Evolutionary conservation across 1,140 invertebrate genomes (phyloP), one percentile per base, ranked within the genome.

Genomic region (Apolygus lucorum): DNA sequence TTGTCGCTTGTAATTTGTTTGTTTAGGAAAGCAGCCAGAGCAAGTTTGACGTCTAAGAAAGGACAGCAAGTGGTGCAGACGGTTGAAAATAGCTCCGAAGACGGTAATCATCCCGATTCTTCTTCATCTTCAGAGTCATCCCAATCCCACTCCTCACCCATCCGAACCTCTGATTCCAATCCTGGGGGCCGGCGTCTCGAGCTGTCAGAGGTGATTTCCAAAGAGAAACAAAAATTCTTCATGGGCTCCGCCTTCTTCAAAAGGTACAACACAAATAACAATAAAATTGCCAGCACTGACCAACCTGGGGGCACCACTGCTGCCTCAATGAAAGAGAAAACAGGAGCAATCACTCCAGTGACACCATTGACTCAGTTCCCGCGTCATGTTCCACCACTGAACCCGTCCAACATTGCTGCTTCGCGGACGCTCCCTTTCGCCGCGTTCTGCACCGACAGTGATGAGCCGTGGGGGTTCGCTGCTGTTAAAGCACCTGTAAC

Each of bases 151-250:
- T 76, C 77, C 78, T 78, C 76, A 77, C 75, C 75, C 70, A 77
- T 78, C 76, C 76, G 77, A 76, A 78, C 79, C 77, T 76, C 78
- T 76, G 76, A 75, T 74, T 73, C 74, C 73, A 70, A 70, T 68
- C 70, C 54, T 74, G 73, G 75, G 76, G 77, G 74, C 76, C 73
- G 81, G 82, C 74, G 82, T 85, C 59, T 62, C 24, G 72, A 70
- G 62, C 68, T 63, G 29, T 70, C 71, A 84, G 88, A 89, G 78
- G 84, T 84, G 75, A 90, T 92, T 82, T 90, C 89, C 63, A 90
- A 90, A 81, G 88, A 90, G 79, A 91, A 91, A 81, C 89, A 90
- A 81, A 91, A 90, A 79, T 91, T 91, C 81, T 92, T 91, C 82
- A 83, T 88, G 78, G 82, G 86, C 75, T 89, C 87, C 74, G 88